Evolutionary conservation across 2,888 invertebrate genomes (phyloP).

Genomic region (Bembecia ichneumoniformis): DNA sequence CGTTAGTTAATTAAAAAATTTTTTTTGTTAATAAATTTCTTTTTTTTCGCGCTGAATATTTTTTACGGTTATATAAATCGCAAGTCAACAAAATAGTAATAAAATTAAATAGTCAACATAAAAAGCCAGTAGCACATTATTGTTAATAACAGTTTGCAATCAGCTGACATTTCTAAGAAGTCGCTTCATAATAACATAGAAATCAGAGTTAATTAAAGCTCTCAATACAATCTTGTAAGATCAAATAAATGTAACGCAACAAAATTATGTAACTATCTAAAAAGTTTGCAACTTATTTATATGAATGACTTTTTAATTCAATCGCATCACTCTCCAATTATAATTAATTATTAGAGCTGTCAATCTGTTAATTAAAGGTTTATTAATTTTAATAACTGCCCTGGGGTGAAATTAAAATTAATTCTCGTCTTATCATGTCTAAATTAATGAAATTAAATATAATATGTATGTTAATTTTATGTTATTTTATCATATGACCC

Average conservation of each 20-base stretch:
- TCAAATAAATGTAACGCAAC: slow-evolving; percentile 7
- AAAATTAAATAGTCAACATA: not conserved
- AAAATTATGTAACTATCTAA: slow-evolving; percentile 14
- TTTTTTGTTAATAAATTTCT: no score
- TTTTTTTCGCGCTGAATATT: no score
- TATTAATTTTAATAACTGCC: slow-evolving; percentile 4
- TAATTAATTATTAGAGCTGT: slow-evolving; percentile 36
- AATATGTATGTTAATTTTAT: no score
- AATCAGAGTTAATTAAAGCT: not conserved
- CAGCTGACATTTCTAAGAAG: slow-evolving; percentile 4
- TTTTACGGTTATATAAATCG: no score
- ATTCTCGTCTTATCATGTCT: not conserved
- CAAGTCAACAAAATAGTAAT: no score
- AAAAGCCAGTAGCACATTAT: slow-evolving; percentile 3
- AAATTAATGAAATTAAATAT: no score
- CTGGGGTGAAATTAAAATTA: not conserved
- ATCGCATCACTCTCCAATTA: slow-evolving; percentile 21
- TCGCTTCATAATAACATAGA: slow-evolving; percentile 5
- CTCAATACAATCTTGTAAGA: not conserved
- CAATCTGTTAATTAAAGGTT: slow-evolving; percentile 35
- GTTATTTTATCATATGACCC: no score
- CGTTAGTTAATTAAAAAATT: no score
- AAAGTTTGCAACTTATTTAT: slow-evolving; percentile 9
- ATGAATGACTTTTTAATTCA: slow-evolving; percentile 16
- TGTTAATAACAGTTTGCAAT: slow-evolving; percentile 4